A percentile compares a stretch with the other conserved stretches of the same genome.
Evolutionary conservation across 2,113 vertebrate species (phyloP).

Genomic region (Scatophagus argus): DNA sequence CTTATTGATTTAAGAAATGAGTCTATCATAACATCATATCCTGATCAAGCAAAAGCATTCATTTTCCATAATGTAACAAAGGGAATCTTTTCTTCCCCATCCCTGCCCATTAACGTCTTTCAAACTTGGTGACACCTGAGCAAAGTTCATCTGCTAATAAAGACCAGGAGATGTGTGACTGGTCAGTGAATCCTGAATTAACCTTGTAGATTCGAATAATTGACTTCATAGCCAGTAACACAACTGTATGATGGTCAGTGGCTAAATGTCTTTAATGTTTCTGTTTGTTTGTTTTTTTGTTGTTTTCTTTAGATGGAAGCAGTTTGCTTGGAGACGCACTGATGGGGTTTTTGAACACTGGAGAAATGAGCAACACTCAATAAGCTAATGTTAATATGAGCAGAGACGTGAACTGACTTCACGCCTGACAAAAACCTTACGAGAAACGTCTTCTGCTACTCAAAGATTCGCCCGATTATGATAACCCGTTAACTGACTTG

Average conservation of each 20-base stretch:
- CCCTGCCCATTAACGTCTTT: too few species aligned
- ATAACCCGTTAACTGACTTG: not conserved
- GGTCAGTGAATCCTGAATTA: not conserved
- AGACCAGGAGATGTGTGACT: too few species aligned
- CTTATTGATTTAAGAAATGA: not conserved
- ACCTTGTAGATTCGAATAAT: not conserved
- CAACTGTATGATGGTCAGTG: not conserved
- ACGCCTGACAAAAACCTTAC: not conserved
- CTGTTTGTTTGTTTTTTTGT: too few species aligned
- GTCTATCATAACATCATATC: too few species aligned
- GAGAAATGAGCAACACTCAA: not conserved
- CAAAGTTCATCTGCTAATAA: too few species aligned
- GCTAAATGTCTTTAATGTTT: not conserved
- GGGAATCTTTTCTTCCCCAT: too few species aligned
- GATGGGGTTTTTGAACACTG: not conserved
- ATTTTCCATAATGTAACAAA: too few species aligned
- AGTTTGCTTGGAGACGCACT: not conserved
- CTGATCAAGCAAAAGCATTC: not conserved
- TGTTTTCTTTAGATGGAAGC: constrained; percentile 11
- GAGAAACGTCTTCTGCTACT: not conserved
- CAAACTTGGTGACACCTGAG: too few species aligned
- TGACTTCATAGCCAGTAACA: too few species aligned
- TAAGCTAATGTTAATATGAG: not conserved
- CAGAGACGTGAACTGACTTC: not conserved
- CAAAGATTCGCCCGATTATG: not conserved